Evolutionary conservation across 2,113 vertebrate genomes (phyloP), one percentile per base, ranked within the genome.

Genomic region (Neolamprologus toae): DNA sequence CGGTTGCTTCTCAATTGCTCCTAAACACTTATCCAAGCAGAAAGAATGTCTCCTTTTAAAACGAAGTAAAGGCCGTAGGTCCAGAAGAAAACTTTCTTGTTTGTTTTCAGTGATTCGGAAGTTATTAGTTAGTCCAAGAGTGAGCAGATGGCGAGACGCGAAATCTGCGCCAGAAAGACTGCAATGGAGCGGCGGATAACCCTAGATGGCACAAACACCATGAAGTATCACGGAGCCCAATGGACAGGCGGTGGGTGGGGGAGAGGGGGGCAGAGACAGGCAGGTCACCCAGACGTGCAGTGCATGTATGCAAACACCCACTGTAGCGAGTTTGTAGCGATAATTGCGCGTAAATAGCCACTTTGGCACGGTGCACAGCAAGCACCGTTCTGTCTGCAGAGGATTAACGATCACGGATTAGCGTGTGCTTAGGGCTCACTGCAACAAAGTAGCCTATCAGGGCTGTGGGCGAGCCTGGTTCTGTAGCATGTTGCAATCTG

Each of bases 331-430:
- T 55, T 14, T 37, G 19, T 16, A 23, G 87, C 73, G 47, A 31
- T 54, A 79, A 57, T 51, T 86, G 53, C 26, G 89, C 85, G 87
- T 66, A 82, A 85, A 49, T 83, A 88, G 54, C 76, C 90, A 68
- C 86, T 91, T 92, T 84, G 92, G 90, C 85, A 26, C 76, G 11
- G 55, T 85, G 55, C 31, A 81, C 87, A 54, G 84, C 73, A 45
- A 78, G 78, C 3, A 31, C 35, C 53, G 47, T 55, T 84, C 84
- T 81, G 89, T 80, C 92, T 83, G 89, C 87, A 59, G 87, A 86
- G 83, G 94, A 94, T 96, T 96, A 96, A 83, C 90, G 90, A 88
- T 55, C 90, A 21, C 82, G 90, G 95, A 96, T 96, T 95, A 96
- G 85, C 79, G 82, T 76, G 86, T 53, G 83, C 51, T 92, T 91